Evolutionary conservation across 2,113 vertebrate species (phyloP).

Genomic region (Saccopteryx leptura): DNA sequence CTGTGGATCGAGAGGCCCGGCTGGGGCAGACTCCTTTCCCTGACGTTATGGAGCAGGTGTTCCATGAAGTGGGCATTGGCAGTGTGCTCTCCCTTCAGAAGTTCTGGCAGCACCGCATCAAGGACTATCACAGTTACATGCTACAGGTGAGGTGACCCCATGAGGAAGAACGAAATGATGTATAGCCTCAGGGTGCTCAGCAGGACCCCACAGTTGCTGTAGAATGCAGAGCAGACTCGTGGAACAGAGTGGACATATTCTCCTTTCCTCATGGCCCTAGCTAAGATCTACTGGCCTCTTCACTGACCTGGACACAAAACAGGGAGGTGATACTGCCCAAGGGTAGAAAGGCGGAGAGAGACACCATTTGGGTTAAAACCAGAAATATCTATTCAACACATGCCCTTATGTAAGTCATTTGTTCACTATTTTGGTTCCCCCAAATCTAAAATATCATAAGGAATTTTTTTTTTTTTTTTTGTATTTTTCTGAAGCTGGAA

Average conservation of each 20-base stretch:
- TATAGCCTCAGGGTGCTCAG: neutral
- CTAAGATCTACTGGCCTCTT: neutral
- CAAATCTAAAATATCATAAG: slow-evolving; percentile 6
- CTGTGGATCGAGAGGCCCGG: slow-evolving; percentile 95
- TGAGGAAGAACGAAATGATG: neutral
- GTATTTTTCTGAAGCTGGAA: too few relatives aligned
- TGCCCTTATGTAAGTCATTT: neutral
- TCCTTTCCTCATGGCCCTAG: neutral
- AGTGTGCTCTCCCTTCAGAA: slow-evolving; percentile 96
- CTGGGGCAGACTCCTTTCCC: slow-evolving; percentile 96
- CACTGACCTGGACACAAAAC: neutral
- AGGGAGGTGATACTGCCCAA: neutral
- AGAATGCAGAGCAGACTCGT: neutral
- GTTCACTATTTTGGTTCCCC: slow-evolving; percentile 14
- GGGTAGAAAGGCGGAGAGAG: neutral
- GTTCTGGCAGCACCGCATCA: slow-evolving; percentile 99
- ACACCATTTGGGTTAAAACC: neutral
- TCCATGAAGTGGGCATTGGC: slow-evolving; percentile 97
- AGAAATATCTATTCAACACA: neutral
- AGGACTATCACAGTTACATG: slow-evolving; percentile 99
- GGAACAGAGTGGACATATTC: neutral
- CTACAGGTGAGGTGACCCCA: slow-evolving; percentile 92
- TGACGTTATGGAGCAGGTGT: slow-evolving; percentile 97
- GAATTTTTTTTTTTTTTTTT: slow-evolving; percentile 56
- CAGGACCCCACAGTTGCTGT: neutral